These are phyloP conservation scores for Drosophila colorata DNA, from an alignment of 2,888 invertebrate genomes.

Conservation along the genomic window DNA sequence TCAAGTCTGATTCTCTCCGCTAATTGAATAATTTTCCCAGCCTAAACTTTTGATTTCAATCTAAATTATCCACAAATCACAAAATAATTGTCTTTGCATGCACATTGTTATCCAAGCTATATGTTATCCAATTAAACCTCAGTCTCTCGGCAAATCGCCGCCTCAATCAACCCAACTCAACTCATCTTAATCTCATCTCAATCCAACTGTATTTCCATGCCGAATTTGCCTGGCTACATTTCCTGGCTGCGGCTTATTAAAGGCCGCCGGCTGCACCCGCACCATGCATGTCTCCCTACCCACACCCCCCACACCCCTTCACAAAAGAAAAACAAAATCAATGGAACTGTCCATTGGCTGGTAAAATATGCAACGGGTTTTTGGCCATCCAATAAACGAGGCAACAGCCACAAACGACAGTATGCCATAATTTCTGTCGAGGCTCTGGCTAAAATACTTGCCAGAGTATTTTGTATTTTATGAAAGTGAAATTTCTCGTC, in stretches of 20 bases:
- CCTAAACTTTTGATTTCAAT: slow-evolving; percentile 11
- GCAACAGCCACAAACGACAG: slow-evolving; percentile 23
- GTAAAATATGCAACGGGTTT: slow-evolving; percentile 57
- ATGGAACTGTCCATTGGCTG: slow-evolving; percentile 40
- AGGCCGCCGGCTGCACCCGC: slow-evolving; percentile 68
- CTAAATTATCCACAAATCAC: slow-evolving; percentile 34
- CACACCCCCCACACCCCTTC: neutral
- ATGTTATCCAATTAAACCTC: slow-evolving; percentile 48
- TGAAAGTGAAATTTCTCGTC: slow-evolving; percentile 65
- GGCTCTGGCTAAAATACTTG: slow-evolving; percentile 50
- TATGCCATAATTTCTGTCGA: slow-evolving; percentile 57
- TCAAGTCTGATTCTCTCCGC: neutral
- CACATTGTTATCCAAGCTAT: slow-evolving; percentile 25
- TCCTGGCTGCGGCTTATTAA: slow-evolving; percentile 60
- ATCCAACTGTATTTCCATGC: slow-evolving; percentile 44
- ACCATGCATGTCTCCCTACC: slow-evolving; percentile 33
- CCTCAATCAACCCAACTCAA: slow-evolving; percentile 37
- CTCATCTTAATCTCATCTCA: slow-evolving; percentile 31
- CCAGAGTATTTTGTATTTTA: slow-evolving; percentile 56
- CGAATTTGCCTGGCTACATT: slow-evolving; percentile 38
- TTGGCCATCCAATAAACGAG: slow-evolving; percentile 44
- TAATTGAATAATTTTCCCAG: neutral
- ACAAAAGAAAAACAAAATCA: slow-evolving; percentile 18
- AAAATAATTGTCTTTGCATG: slow-evolving; percentile 25
- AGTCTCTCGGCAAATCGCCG: slow-evolving; percentile 38